These are phyloP conservation scores for Drosophila leontia DNA, from an alignment of 1,140 invertebrate genomes.

Conservation along the genomic window DNA sequence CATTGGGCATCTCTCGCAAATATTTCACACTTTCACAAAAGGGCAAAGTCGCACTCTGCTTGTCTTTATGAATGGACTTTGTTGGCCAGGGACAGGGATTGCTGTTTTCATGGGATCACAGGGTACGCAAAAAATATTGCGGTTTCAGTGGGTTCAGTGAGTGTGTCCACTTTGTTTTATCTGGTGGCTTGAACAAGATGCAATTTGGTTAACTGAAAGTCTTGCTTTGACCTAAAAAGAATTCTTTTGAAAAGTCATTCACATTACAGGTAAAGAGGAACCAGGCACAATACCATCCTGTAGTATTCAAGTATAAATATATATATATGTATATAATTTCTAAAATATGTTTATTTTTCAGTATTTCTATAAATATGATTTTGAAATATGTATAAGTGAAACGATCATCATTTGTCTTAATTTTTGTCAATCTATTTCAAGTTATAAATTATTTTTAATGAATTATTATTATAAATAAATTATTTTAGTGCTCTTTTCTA, in stretches of 20 bases:
- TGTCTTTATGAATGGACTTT: slow-evolving; percentile 44
- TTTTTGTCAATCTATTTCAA: too few species aligned
- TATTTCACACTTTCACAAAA: slow-evolving; percentile 79
- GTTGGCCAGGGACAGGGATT: slow-evolving; percentile 1
- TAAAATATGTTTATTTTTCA: too few species aligned
- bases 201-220: slow-evolving; percentile 36
- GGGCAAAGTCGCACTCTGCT: slow-evolving; percentile 13
- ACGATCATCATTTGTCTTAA: too few species aligned
- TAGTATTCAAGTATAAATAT: not conserved
- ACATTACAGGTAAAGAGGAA: not conserved
- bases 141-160: slow-evolving; percentile 10
- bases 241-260: not conserved
- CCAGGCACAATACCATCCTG: not conserved
- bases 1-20: slow-evolving; percentile 73
- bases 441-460: too few species aligned
- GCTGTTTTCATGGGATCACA: slow-evolving; percentile 24
- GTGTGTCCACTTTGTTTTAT: slow-evolving; percentile 23
- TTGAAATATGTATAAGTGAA: too few species aligned
- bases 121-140: slow-evolving; percentile 19
- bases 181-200: slow-evolving; percentile 31
- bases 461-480: too few species aligned
- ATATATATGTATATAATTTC: too few species aligned
- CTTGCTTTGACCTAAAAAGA: slow-evolving; percentile 29
- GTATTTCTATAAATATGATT: too few species aligned
- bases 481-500: not conserved